A percentile compares a stretch with the other conserved stretches of the same genome.
These are phyloP conservation scores for Climacteris rufus DNA, from an alignment of 2,113 vertebrate genomes.

Conservation along the genomic window DNA sequence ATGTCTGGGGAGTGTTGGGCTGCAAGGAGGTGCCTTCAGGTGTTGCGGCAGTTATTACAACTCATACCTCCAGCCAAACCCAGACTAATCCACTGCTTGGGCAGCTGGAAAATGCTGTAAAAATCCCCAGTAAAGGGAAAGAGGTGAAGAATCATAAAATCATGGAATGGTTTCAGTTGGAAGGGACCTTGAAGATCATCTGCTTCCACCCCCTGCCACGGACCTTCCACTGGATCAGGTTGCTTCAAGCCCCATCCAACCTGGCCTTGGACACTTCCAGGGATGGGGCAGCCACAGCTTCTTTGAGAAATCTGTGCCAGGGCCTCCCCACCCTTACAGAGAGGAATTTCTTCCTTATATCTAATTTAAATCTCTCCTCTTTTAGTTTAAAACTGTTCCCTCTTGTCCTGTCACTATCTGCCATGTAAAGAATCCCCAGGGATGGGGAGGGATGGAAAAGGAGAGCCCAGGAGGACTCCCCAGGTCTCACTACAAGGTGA, in stretches of 20 bases:
- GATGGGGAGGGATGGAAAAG: neutral
- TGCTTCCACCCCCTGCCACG: neutral
- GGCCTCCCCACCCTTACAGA: neutral
- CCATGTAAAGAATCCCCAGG: neutral
- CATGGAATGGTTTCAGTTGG: neutral
- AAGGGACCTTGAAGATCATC: neutral
- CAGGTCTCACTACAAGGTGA: accelerated
- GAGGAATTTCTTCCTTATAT: neutral
- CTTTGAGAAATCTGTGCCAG: neutral
- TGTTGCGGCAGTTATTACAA: accelerated
- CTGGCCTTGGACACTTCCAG: neutral
- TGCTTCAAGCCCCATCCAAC: neutral
- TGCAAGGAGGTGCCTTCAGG: neutral
- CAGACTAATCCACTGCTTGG: neutral
- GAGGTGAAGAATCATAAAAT: neutral
- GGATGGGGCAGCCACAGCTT: neutral
- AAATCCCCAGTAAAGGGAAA: neutral
- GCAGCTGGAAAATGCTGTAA: neutral
- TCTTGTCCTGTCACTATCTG: neutral
- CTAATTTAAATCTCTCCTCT: neutral
- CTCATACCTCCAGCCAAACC: neutral
- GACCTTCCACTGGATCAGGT: neutral
- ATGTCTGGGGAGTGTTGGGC: neutral
- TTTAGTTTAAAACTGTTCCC: neutral
- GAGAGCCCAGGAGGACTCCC: neutral